phyloP scores from a whole-genome alignment of 2,888 invertebrate species.

The Plusia festucae region DNA sequence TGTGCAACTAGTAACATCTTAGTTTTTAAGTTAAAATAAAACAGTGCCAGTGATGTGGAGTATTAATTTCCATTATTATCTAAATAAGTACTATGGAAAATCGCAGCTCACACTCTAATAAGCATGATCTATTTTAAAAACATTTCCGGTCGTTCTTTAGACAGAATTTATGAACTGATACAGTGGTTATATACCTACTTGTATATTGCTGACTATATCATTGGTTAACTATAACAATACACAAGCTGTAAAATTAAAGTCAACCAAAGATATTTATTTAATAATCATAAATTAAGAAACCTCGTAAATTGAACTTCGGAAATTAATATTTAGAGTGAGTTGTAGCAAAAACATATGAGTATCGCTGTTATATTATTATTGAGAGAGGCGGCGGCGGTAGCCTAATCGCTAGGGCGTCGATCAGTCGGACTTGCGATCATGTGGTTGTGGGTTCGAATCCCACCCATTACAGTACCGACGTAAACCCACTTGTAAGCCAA shows the following conservation, averaged over 20 bases:
- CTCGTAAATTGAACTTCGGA: not conserved
- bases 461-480: too few species aligned
- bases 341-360: slow-evolving; percentile 2
- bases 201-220: not conserved
- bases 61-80: too few species aligned
- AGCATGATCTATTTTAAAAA: not conserved
- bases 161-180: not conserved
- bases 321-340: not conserved
- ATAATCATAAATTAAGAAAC: not conserved
- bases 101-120: too few species aligned
- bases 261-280: slow-evolving; percentile 3
- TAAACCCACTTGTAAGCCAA: too few species aligned
- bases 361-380: not conserved
- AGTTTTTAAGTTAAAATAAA: too few species aligned
- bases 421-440: too few species aligned
- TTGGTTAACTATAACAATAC: not conserved
- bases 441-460: too few species aligned
- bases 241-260: not conserved
- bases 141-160: not conserved
- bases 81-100: too few species aligned
- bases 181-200: not conserved
- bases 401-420: too few species aligned
- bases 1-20: too few species aligned
- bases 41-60: too few species aligned
- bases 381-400: too few species aligned